Evolutionary conservation across 2,797 vertebrate genomes (phyloP), one percentile per base, ranked within the genome.

Genomic region (Fratercula arctica): DNA sequence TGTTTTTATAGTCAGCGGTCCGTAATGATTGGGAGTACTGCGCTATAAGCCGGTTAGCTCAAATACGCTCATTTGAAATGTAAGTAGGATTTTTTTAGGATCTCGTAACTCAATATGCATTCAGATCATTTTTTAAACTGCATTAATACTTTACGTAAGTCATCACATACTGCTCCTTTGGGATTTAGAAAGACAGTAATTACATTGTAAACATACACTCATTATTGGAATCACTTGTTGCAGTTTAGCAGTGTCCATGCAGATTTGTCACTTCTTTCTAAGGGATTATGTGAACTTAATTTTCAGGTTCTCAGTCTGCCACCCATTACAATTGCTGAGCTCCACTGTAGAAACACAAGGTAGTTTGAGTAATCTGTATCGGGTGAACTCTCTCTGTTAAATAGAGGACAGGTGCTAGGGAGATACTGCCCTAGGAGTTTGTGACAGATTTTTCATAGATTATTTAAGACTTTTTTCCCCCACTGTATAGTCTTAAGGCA

Each of bases 171-270:
- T 37, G 31, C 43, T 91, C 53, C 59, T 70, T 31, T 57, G 91
- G 60, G 84, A 93, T 94, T 96, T 87, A 92, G 53, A 87, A 89
- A 89, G 73, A 85, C 35, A 46, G 33, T 91, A 96, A 97, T 94
- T 93, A 73, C 56, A 63, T 60, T n/a, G 51, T 86, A 94, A 96
- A 91, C 72, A 60, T 85, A 66, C 33, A 80, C 16, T 94, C 70
- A 80, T 90, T 92, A 93, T 67, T 91, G 87, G 64, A 93, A 88
- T 88, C 75, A 90, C 63, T 85, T 95, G 70, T 86, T 95, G 70
- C 77, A 90, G 77, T 15, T 89, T 80, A 94, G 39, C 28, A 76
- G 72, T 66, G 76, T 91, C 76, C 66, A 8, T 63, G 80, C 66
- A 92, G 69, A 76, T 88, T 76, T 81, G 86, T 73, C 61, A 46